Evolutionary conservation across 1,140 invertebrate genomes (phyloP).

Genomic region (Lutraria rhynchaena): DNA sequence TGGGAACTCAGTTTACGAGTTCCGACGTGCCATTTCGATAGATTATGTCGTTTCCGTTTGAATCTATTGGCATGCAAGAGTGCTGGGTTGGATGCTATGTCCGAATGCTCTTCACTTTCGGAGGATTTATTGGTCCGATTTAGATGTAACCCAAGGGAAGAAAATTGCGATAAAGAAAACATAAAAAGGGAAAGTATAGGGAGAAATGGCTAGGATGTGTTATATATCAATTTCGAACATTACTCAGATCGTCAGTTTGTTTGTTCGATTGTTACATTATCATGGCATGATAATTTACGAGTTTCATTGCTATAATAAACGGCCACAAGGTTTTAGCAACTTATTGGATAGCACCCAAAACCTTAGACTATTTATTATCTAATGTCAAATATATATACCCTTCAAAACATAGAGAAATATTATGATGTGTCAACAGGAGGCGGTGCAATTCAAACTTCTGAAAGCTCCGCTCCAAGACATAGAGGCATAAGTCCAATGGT

Average conservation of each 20-base stretch:
- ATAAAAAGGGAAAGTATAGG: slow-evolving; percentile 30
- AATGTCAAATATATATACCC: too few relatives aligned
- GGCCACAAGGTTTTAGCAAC: neutral
- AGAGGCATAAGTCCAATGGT: too few relatives aligned
- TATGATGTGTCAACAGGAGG: too few relatives aligned
- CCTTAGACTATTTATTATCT: too few relatives aligned
- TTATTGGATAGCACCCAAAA: neutral
- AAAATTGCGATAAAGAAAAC: slow-evolving; percentile 33
- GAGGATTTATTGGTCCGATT: slow-evolving; percentile 43
- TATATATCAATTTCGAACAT: slow-evolving; percentile 47
- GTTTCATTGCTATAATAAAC: neutral
- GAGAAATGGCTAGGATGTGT: slow-evolving; percentile 31
- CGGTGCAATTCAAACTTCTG: too few relatives aligned
- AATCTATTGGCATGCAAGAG: slow-evolving; percentile 13
- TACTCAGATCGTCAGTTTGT: slow-evolving; percentile 33
- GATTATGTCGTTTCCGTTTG: slow-evolving; percentile 27
- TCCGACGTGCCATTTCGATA: slow-evolving; percentile 33
- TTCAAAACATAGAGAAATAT: too few relatives aligned
- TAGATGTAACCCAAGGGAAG: slow-evolving; percentile 36
- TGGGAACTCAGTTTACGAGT: slow-evolving; percentile 47
- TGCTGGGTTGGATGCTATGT: slow-evolving; percentile 25
- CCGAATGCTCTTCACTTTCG: slow-evolving; percentile 12
- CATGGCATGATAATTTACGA: slow-evolving; percentile 44
- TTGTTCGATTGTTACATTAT: slow-evolving; percentile 7
- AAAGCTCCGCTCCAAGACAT: too few relatives aligned